A percentile compares a stretch with the other conserved stretches of the same genome.
phyloP scores from a whole-genome alignment of 2,113 vertebrate species.

The Parus major region DNA sequence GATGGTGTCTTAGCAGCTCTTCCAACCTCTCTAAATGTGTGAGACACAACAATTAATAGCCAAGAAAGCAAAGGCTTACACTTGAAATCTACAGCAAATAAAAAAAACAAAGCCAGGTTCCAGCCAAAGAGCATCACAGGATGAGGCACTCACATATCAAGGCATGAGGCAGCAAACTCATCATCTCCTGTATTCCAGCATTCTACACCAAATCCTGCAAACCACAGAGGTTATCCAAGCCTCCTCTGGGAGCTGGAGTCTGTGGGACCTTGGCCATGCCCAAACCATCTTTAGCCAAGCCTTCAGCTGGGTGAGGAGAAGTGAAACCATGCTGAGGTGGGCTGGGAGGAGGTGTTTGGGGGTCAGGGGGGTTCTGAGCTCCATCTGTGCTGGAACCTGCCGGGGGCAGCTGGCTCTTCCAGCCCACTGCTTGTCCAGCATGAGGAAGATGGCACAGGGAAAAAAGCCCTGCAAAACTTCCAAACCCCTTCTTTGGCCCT shows the following conservation, averaged over 20 bases:
- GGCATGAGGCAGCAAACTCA: neutral
- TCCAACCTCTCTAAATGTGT: neutral
- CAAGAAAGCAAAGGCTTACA: neutral
- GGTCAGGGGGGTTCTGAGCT: accelerated
- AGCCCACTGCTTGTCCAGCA: neutral
- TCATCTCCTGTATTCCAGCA: neutral
- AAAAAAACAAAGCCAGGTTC: neutral
- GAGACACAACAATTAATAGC: neutral
- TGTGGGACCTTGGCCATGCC: neutral
- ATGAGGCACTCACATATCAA: neutral
- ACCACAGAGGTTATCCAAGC: neutral
- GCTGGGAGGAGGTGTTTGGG: accelerated
- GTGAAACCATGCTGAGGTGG: accelerated
- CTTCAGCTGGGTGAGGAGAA: neutral
- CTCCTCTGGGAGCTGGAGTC: neutral
- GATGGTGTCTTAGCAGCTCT: neutral
- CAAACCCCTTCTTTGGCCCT: neutral
- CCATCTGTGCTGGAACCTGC: neutral
- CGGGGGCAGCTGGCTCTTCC: neutral
- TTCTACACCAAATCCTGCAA: neutral
- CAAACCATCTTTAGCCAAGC: neutral
- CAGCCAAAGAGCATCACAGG: neutral
- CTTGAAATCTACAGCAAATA: neutral
- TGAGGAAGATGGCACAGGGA: accelerated
- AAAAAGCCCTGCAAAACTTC: neutral